A percentile compares a stretch with the other conserved stretches of the same genome.
These are phyloP conservation scores for Characodon lateralis DNA, from an alignment of 2,797 vertebrate species.

Conservation along the genomic window DNA sequence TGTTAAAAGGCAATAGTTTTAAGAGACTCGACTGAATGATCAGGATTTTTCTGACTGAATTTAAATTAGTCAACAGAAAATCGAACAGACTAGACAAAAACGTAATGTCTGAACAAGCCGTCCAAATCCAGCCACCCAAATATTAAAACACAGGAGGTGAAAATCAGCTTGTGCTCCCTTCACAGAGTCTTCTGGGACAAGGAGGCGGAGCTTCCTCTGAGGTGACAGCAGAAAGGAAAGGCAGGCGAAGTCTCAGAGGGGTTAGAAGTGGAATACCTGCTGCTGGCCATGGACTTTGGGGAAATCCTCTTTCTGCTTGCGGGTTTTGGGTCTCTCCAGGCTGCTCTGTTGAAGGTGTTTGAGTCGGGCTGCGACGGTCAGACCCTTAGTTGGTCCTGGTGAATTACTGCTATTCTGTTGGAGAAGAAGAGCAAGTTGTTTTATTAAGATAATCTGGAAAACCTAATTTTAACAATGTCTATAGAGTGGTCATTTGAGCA, in stretches of 20 bases:
- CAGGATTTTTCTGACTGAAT: neutral
- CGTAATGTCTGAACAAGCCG: neutral
- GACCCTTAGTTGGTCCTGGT: constrained; percentile 87
- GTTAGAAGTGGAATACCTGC: constrained; percentile 91
- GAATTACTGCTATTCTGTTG: constrained; percentile 85
- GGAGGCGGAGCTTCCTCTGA: constrained; percentile 22
- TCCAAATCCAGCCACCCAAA: neutral
- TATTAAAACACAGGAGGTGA: neutral
- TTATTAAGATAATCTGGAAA: neutral
- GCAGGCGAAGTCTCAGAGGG: constrained; percentile 47
- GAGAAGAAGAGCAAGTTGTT: neutral
- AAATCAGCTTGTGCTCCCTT: constrained; percentile 1
- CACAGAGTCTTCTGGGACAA: neutral
- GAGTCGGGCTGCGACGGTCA: constrained; percentile 87
- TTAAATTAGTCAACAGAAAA: neutral
- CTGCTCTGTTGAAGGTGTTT: constrained; percentile 91
- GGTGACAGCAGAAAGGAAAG: constrained; percentile 44
- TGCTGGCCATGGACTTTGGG: constrained; percentile 92
- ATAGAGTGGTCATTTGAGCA: neutral
- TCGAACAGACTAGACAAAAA: constrained; percentile 9
- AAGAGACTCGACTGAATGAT: neutral
- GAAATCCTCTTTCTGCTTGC: constrained; percentile 93
- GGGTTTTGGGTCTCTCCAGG: constrained; percentile 88
- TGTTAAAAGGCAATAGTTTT: neutral
- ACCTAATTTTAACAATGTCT: neutral